Evolutionary conservation across 2,888 invertebrate species (phyloP), one percentile per base, ranked within the genome.

Genomic region (Phortica okadai): DNA sequence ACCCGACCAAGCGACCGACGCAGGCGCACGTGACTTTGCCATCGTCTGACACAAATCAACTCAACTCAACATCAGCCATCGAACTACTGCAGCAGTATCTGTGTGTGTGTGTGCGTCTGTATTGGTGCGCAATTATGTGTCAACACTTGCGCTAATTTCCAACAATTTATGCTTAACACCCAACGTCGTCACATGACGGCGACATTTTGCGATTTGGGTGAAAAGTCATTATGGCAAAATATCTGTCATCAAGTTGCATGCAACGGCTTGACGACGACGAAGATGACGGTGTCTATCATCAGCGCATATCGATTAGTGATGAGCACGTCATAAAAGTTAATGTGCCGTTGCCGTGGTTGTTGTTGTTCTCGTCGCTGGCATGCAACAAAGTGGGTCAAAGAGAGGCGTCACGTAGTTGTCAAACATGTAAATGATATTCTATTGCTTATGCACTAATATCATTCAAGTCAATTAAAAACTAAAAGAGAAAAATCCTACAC

Each of bases 21-120:
- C 84, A 80, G 84, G 72, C 82, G 86, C 85, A 85, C 86, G 86
- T 85, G 85, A 85, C 88, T 83, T 76, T n/a, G 67, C 58, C 69
- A 69, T 54, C 42, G 42, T 11, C 58, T 58, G 62, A 62, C 62
- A 21, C 62, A 62, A 62, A 11, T 62, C 21, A 25, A 25, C 62
- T 25, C 21, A 25, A n/a, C 11, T 33, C 25, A 25, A 25, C 16
- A 11, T 0, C 16, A 25, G 0, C 25, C 62, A 62, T 11, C 62
- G n/a, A 14, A 1, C 11, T 54, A 54, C 54, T 54, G 7, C 54
- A n/a, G 54, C 54, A 6, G 10, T 10, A 10, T 54, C 10, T 54
- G 54, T n/a, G 10, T 10, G 54, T n/a, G 54, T 54, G n/a, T 54
- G 54, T n/a, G 3, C 2, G 11, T 10, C 5, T 54, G 54, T 54